Evolutionary conservation across 2,113 vertebrate genomes (phyloP).

Genomic region (Dipodomys stephensi): DNA sequence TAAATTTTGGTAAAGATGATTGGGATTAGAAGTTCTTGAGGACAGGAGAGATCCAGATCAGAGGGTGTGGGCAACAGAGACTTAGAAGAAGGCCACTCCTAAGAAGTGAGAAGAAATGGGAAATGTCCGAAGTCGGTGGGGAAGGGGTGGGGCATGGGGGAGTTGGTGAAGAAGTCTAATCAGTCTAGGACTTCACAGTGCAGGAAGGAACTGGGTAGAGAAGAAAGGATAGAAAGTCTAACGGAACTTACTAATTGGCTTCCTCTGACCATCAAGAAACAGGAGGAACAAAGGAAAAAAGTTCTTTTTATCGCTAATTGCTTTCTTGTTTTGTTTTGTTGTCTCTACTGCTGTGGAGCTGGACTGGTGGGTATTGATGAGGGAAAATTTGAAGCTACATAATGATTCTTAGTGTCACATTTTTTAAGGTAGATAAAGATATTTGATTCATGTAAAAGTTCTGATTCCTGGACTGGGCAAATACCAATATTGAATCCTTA

Average conservation of each 20-base stretch:
- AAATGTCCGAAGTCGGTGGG: neutral
- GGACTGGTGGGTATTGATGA: neutral
- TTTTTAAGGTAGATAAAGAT: conserved; percentile 3
- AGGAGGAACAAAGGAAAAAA: neutral
- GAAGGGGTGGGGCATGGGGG: neutral
- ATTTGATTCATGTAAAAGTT: neutral
- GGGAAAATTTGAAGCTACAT: neutral
- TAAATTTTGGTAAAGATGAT: neutral
- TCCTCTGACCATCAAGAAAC: neutral
- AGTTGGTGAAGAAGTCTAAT: neutral
- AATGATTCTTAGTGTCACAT: neutral
- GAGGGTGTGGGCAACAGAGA: neutral
- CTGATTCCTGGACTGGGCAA: neutral
- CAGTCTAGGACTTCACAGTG: neutral
- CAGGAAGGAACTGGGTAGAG: neutral
- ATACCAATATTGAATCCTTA: neutral
- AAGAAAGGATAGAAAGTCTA: neutral
- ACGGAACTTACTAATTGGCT: neutral
- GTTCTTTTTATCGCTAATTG: neutral
- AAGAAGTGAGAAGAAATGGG: neutral
- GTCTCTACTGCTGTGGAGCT: neutral
- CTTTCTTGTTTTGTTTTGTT: neutral
- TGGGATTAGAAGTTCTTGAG: neutral
- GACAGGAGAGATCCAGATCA: neutral
- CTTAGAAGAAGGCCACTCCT: neutral